Evolutionary conservation across 2,888 invertebrate genomes (phyloP), one percentile per base, ranked within the genome.

Genomic region (Cryptocephalus primarius): DNA sequence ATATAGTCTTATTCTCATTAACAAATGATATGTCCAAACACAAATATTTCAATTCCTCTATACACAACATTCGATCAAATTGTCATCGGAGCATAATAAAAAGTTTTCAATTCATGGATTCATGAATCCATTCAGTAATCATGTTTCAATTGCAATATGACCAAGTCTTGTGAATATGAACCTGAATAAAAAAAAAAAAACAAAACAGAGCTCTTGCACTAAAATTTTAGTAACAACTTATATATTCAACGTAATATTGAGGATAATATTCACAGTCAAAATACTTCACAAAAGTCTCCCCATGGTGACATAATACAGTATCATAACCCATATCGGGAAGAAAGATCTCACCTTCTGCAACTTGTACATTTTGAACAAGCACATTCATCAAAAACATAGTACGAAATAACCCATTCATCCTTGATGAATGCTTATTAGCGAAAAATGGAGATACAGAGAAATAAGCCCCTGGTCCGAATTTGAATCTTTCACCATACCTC

Each of bases 181-280:
- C 6, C 2, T 22, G 3, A 22, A 22, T 22, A 22, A 22, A 22
- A 22, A 22, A 22, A 22, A 22, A 22, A 22, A 22, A 22, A 22
- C 22, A 22, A 4, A 22, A 22, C n/a, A n/a, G n/a, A n/a, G n/a
- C 2, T 22, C 22, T 22, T 22, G 6, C 22, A 4, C 22, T n/a
- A 22, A 22, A 22, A 22, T 22, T 4, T 42, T 12, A 47, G 33
- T 11, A 8, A 1, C 14, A 32, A 46, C 61, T 49, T 56, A 64
- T 8, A 46, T 59, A 59, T 31, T 51, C 47, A 8, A 61, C 60
- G 33, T 66, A 55, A 54, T 67, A 68, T 10, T 55, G 55, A 1
- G 68, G 68, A 49, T 67, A 66, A 55, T 62, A 69, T 47, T 69
- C 68, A 43, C 60, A 55, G 46, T 69, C 68, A 45, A 61, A 62